A percentile compares a stretch with the other conserved stretches of the same genome.
Evolutionary conservation across 2,797 vertebrate genomes (phyloP).

Genomic region (Spheniscus humboldti): DNA sequence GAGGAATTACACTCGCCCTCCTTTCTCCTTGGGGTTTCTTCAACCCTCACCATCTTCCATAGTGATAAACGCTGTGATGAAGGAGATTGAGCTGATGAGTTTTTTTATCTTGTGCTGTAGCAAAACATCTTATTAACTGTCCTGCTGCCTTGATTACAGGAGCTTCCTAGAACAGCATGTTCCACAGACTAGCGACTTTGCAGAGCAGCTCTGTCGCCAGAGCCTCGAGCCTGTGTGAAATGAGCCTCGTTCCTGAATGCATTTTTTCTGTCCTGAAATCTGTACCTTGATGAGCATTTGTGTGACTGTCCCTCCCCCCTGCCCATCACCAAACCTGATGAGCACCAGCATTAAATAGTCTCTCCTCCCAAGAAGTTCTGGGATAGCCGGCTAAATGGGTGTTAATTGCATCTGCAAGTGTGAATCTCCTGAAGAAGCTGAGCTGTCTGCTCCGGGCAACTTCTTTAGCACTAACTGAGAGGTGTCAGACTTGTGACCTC

Average conservation of each 20-base stretch:
- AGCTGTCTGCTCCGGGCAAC: background rate
- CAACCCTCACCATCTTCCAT: background rate
- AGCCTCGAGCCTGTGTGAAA: background rate
- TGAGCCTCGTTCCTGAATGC: background rate
- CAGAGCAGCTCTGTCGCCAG: background rate
- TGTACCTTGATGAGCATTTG: background rate
- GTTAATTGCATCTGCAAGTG: background rate
- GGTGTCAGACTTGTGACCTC: background rate
- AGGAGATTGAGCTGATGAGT: background rate
- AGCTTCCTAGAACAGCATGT: background rate
- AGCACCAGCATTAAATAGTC: background rate
- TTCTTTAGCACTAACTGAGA: background rate
- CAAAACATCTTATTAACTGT: background rate
- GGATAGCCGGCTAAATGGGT: background rate
- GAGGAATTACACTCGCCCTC: background rate
- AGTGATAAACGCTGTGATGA: background rate
- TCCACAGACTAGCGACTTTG: background rate
- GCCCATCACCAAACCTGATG: background rate
- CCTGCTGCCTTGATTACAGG: background rate
- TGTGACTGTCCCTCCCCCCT: too few species aligned
- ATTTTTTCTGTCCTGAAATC: background rate
- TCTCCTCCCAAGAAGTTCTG: background rate
- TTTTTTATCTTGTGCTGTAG: background rate
- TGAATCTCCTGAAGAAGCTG: background rate
- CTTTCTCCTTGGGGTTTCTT: background rate